Base-by-base conservation (phyloP, 2,113 vertebrate genomes). In the Pyrgilauda ruficollis region DNA sequence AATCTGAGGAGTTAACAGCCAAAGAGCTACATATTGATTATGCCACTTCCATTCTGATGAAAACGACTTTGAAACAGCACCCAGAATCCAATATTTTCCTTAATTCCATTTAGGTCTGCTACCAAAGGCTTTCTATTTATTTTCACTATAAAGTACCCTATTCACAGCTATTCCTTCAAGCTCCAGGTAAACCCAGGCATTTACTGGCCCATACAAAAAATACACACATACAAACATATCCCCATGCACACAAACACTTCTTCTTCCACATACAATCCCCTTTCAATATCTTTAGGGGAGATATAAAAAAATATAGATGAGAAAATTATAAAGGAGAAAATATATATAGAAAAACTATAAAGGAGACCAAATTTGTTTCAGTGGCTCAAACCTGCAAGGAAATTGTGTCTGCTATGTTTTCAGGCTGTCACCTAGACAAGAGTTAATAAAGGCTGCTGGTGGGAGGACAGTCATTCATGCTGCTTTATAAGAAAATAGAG, bases 1-100 rank as follows among this genome's bases (percentile, higher is more conserved):
- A 84, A 93, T 88, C 59, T 94, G 63, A 87, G 77, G 78, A 87
- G 81, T 87, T 91, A 94, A 89, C 74, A 87, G 70, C 50, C 81
- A 74, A 93, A 96, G 59, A 96, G 84, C 72, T 91, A 87, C 55
- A 44, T 93, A 96, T 96, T 80, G 93, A 96, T 93, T 89, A 94
- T 41, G 74, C 37, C 81, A 82, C 81, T 89, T 93, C 63, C 59
- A 70, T 94, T 87, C 84, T 47, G 55, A 94, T 37, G 30, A 58
- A 80, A 86, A 88, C 3, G 1, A 80, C 75, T 83, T 90, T 1
- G 4, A 85, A 90, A 91, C 33, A 86, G 82, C 82, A 93, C 43
- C 67, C 30, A 73, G 46, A 68, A 84, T 63, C 58, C 78, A 94
- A 27, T 82, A 69, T 53, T 93, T 96, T 58, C 67, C 67, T 69